phyloP scores from a whole-genome alignment of 2,113 vertebrate species.

The Eulacestoma nigropectus region DNA sequence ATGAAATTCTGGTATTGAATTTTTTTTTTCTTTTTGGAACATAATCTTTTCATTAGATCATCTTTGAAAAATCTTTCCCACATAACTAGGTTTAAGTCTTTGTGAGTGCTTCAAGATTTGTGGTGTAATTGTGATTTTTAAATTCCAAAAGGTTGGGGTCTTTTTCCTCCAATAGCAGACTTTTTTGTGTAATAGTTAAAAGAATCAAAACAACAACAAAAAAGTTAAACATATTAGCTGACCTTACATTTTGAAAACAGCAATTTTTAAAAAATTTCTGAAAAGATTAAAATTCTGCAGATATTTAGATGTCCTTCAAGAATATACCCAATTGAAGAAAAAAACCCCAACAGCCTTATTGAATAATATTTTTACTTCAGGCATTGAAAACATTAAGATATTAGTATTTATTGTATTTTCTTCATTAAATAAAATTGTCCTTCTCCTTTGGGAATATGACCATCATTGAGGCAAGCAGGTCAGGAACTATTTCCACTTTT shows the following conservation, averaged over 20 bases:
- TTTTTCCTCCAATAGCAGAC: neutral
- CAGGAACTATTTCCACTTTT: neutral
- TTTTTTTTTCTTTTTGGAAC: neutral
- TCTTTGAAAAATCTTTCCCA: neutral
- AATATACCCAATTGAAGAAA: neutral
- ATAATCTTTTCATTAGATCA: neutral
- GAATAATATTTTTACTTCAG: neutral
- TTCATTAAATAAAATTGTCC: neutral
- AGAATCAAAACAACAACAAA: neutral
- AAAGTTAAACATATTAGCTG: neutral
- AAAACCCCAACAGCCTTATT: rapidly evolving
- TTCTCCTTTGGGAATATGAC: neutral
- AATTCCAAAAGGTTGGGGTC: neutral
- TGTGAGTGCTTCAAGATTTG: neutral
- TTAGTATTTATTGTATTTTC: neutral
- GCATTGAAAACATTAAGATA: neutral
- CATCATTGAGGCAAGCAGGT: neutral
- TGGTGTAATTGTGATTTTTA: neutral
- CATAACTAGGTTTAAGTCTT: neutral
- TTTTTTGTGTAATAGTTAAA: neutral
- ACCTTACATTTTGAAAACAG: neutral
- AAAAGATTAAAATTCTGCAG: neutral
- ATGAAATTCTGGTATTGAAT: neutral
- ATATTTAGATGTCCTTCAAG: neutral
- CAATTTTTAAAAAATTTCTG: neutral